Percentiles rank a stretch among this genome's conserved stretches.
Evolutionary conservation across 2,888 invertebrate genomes (phyloP).

Genomic region (Nephrotoma guestfalica): DNA sequence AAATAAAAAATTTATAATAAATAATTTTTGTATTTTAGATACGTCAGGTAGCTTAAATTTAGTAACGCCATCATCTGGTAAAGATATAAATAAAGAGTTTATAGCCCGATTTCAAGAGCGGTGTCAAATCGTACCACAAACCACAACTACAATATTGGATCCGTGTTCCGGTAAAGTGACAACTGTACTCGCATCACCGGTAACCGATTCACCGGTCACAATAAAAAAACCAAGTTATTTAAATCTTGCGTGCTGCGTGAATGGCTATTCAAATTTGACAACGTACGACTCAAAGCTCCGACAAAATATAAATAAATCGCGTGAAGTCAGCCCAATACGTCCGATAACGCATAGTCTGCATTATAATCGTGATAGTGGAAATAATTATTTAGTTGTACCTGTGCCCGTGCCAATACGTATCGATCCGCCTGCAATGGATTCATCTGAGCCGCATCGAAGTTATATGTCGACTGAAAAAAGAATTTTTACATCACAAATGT

Average conservation of each 20-base stretch:
- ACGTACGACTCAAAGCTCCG: constrained; percentile 72
- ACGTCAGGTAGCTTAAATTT: constrained; percentile 49
- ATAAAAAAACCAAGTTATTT: constrained; percentile 75
- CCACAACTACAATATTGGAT: constrained; percentile 18
- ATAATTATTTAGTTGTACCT: constrained; percentile 41
- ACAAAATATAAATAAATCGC: constrained; percentile 55
- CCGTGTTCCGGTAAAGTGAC: constrained; percentile 24
- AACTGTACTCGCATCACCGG: constrained; percentile 20
- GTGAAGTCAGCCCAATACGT: constrained; percentile 56
- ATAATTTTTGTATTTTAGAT: constrained; percentile 17
- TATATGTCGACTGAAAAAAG: constrained; percentile 9
- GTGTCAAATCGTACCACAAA: constrained; percentile 24
- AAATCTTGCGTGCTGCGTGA: constrained; percentile 77
- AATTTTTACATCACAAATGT: constrained; percentile 5
- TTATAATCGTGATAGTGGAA: constrained; percentile 31
- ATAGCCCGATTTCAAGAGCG: constrained; percentile 44
- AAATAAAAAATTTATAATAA: background rate
- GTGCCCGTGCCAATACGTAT: constrained; percentile 12
- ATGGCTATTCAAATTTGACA: constrained; percentile 75
- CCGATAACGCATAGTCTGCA: constrained; percentile 35
- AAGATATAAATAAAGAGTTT: constrained; percentile 41
- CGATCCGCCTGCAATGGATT: constrained; percentile 3
- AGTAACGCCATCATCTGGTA: constrained; percentile 44
- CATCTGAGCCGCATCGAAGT: constrained; percentile 3
- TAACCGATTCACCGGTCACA: background rate